phyloP scores from a whole-genome alignment of 2,113 vertebrate species.

The Halichoerus grypus region DNA sequence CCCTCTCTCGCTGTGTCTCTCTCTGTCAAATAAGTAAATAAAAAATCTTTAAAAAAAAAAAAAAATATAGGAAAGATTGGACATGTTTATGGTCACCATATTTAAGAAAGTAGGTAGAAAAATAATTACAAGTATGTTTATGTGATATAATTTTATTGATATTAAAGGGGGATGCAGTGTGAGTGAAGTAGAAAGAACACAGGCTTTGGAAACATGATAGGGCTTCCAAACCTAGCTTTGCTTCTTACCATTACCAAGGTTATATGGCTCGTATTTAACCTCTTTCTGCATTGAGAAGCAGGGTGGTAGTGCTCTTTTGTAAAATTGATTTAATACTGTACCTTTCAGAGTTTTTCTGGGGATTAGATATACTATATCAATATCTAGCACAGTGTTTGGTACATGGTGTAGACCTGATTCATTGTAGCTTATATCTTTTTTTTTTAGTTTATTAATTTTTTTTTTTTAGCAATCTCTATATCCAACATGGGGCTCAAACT shows the following conservation, averaged over 20 bases:
- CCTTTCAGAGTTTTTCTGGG: not conserved
- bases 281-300: not conserved
- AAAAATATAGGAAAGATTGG: slow-evolving; percentile 9
- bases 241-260: slow-evolving; percentile 25
- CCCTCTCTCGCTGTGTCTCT: too few species aligned
- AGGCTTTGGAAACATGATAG: slow-evolving; percentile 37
- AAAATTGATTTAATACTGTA: not conserved
- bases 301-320: not conserved
- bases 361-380: not conserved
- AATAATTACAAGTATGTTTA: slow-evolving; percentile 47
- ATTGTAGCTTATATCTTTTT: slow-evolving; percentile 3
- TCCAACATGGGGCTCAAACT: not conserved
- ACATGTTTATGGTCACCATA: slow-evolving; percentile 32
- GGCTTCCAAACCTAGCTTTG: not conserved
- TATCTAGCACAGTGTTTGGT: not conserved
- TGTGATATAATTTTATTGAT: not conserved
- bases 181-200: slow-evolving; percentile 25
- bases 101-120: slow-evolving; percentile 52
- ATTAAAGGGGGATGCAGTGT: not conserved
- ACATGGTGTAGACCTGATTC: not conserved
- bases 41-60: too few species aligned
- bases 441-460: not conserved
- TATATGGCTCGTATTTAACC: not conserved
- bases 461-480: not conserved
- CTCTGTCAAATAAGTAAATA: too few species aligned